Conservation (phyloP, 2,888 invertebrate genomes). For the Icerya purchasi region DNA sequence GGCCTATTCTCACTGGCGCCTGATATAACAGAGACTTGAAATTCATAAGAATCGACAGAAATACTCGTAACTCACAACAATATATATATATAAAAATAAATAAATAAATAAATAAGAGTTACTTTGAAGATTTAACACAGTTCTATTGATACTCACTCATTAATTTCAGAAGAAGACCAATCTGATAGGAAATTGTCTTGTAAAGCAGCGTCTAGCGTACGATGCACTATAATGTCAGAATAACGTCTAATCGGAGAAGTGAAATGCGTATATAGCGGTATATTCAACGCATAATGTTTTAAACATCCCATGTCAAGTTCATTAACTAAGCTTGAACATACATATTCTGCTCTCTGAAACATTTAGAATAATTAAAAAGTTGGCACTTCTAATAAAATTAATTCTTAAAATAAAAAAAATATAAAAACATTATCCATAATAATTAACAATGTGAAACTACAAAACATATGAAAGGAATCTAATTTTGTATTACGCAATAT, state of each 20-base stretch:
- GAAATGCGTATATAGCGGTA: slow-evolving; percentile 85
- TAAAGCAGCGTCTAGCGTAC: slow-evolving; percentile 38
- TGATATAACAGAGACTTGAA: neutral
- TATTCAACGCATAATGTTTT: slow-evolving; percentile 73
- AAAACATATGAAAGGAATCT: too few relatives aligned
- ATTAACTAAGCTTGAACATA: slow-evolving; percentile 22
- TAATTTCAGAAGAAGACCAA: slow-evolving; percentile 33
- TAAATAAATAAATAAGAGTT: neutral
- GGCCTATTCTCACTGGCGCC: neutral
- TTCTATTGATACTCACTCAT: slow-evolving; percentile 17
- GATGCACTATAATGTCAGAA: slow-evolving; percentile 79
- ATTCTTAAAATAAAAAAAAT: too few relatives aligned
- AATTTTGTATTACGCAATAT: too few relatives aligned
- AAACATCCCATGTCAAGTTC: slow-evolving; percentile 26
- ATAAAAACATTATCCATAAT: too few relatives aligned
- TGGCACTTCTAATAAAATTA: too few relatives aligned
- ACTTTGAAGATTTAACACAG: neutral
- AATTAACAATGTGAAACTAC: too few relatives aligned
- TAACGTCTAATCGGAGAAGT: slow-evolving; percentile 81
- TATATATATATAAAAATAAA: too few relatives aligned
- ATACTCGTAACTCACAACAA: neutral
- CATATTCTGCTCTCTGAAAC: slow-evolving; percentile 26
- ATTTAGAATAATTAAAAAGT: neutral
- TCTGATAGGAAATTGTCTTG: slow-evolving; percentile 32
- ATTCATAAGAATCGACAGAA: neutral